Base-by-base conservation (phyloP, 2,888 invertebrate species). In the Erannis defoliaria region DNA sequence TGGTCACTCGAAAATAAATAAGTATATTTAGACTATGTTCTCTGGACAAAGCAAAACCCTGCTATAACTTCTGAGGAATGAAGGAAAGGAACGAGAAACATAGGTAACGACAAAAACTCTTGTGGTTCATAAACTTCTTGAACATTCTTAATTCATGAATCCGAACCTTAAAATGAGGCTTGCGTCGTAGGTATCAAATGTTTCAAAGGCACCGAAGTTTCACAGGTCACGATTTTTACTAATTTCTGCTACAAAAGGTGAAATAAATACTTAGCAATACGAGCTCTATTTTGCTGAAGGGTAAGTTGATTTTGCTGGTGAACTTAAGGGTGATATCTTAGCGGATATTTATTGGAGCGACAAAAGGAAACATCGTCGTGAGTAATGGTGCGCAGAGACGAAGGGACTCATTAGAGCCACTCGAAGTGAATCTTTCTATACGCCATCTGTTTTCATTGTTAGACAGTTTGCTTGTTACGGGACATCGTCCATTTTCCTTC, bases 281-380 rank as follows among this genome's bases (percentile, higher is more conserved):
- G 38, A 16, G 59, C 71, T 46, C 38, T 74, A 62, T 37, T 3
- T 6, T 9, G 10, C n/a, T 23, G 10, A 0, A 0, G 4, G 5
- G 58, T 66, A 57, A 59, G 71, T 64, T 35, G 61, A 38, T 67
- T 63, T 74, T 3, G 49, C 61, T 23, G 40, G 54, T 23, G 49
- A 43, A 12, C 43, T 40, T 42, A 23, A 14, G n/a, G 14, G 66
- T 68, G 71, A 74, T 73, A 75, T 75, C 75, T 77, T 68, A 58
- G 68, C 69, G 63, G 79, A 83, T 84, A 81, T 84, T 83, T 80
- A 80, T 76, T 77, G 79, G 65, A 79, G 77, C 75, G 77, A 74
- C 74, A 73, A 82, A 79, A 78, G 77, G 80, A 77, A 79, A 71
- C 74, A 73, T 68, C 66, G 57, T 66, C 69, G 62, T 71, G 76